These are phyloP conservation scores for Monomorium pharaonis DNA, from an alignment of 1,140 invertebrate species.

Conservation along the genomic window DNA sequence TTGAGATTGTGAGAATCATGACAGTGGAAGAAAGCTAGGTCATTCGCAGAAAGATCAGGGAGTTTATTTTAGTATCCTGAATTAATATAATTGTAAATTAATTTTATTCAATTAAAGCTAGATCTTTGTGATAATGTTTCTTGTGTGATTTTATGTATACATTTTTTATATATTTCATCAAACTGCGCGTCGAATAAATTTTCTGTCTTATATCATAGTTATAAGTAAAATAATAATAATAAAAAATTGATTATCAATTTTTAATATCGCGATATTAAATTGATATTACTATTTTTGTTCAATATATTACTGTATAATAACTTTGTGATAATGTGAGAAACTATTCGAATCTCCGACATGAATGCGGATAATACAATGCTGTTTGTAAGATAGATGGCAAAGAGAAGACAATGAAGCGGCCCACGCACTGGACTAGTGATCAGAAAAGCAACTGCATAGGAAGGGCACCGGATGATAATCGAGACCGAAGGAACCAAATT, in stretches of 20 bases:
- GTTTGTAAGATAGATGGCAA: neutral
- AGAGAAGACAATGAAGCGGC: neutral
- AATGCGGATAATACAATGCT: neutral
- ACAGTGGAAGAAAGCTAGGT: neutral
- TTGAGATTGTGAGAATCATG: constrained; percentile 17
- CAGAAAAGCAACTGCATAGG: constrained; percentile 6
- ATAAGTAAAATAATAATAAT: too few relatives aligned
- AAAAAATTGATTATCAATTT: too few relatives aligned
- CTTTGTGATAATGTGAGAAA: neutral
- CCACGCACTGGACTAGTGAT: neutral
- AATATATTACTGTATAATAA: too few relatives aligned
- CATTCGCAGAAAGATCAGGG: neutral
- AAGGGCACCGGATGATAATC: constrained; percentile 57
- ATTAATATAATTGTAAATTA: neutral
- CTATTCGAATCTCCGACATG: neutral
- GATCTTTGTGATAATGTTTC: too few relatives aligned
- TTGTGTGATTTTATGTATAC: too few relatives aligned
- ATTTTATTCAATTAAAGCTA: too few relatives aligned
- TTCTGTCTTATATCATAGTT: too few relatives aligned
- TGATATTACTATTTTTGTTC: too few relatives aligned
- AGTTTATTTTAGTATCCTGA: neutral
- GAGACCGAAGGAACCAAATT: constrained; percentile 58
- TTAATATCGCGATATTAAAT: too few relatives aligned
- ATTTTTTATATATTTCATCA: too few relatives aligned
- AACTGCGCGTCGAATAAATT: too few relatives aligned